phyloP scores from a whole-genome alignment of 2,113 vertebrate genomes.

The Tetraodon nigroviridis region DNA sequence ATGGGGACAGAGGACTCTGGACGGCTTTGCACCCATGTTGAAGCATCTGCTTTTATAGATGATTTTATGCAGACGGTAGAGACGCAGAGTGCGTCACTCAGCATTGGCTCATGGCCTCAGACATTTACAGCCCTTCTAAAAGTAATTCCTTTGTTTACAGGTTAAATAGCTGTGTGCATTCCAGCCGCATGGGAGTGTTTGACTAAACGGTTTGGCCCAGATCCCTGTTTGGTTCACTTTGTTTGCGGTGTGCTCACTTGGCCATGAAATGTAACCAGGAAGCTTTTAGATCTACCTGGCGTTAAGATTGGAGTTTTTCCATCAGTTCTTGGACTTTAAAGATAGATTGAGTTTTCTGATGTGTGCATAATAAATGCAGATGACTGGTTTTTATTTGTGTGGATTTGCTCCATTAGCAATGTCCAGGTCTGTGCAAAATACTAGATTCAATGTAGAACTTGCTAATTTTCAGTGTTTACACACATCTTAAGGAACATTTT shows the following conservation, averaged over 20 bases:
- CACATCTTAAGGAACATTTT: too few species aligned
- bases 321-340: too few species aligned
- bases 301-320: not conserved
- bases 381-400: too few species aligned
- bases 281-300: not conserved
- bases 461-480: too few species aligned
- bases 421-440: too few species aligned
- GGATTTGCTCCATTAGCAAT: too few species aligned
- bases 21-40: slow-evolving; percentile 43
- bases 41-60: slow-evolving; percentile 29
- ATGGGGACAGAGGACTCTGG: slow-evolving; percentile 26
- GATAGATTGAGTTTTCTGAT: too few species aligned
- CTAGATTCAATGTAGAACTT: too few species aligned
- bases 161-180: slow-evolving; percentile 41
- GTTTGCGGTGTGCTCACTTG: slow-evolving; percentile 42
- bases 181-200: slow-evolving; percentile 14
- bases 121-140: slow-evolving; percentile 19
- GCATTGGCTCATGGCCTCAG: not conserved
- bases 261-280: slow-evolving; percentile 35
- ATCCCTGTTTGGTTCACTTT: slow-evolving; percentile 27
- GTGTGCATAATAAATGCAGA: too few species aligned
- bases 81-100: not conserved
- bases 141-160: slow-evolving; percentile 51
- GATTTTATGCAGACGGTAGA: slow-evolving; percentile 18
- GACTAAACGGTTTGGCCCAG: slow-evolving; percentile 22